Percentiles rank a stretch among this genome's conserved stretches.
Evolutionary conservation across 1,140 invertebrate species (phyloP).

Genomic region (Saccostrea echinata): DNA sequence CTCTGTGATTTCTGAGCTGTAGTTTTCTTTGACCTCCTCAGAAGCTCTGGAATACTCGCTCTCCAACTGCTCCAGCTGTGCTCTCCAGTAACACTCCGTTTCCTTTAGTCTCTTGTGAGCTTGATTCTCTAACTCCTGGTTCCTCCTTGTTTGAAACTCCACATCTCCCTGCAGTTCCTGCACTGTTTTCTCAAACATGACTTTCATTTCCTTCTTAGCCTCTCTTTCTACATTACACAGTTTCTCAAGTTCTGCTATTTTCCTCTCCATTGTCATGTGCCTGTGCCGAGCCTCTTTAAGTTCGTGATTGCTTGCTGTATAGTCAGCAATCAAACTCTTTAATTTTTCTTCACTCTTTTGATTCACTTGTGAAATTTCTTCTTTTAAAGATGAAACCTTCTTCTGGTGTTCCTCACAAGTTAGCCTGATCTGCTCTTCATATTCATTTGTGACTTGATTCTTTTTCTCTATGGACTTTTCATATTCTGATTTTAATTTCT

Average conservation of each 20-base stretch:
- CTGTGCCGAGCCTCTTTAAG: constrained; percentile 36
- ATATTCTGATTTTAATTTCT: constrained; percentile 36
- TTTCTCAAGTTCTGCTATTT: constrained; percentile 37
- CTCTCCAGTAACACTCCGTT: constrained; percentile 66
- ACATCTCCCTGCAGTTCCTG: constrained; percentile 49
- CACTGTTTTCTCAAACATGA: constrained; percentile 33
- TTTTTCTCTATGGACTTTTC: constrained; percentile 42
- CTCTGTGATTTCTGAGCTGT: constrained; percentile 58
- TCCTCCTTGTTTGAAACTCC: constrained; percentile 16
- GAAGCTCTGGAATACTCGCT: constrained; percentile 64
- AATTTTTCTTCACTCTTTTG: constrained; percentile 42
- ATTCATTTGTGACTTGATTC: constrained; percentile 15
- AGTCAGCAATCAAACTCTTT: constrained; percentile 35
- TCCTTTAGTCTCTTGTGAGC: constrained; percentile 48
- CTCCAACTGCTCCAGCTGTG: constrained; percentile 63
- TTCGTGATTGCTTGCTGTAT: constrained; percentile 31
- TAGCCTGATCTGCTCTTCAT: not conserved
- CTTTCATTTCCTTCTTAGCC: constrained; percentile 42
- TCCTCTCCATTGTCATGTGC: constrained; percentile 20
- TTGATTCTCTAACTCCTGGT: constrained; percentile 20
- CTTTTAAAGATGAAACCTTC: constrained; percentile 6
- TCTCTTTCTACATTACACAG: constrained; percentile 2
- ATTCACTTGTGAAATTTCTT: constrained; percentile 35
- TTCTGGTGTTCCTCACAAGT: constrained; percentile 10
- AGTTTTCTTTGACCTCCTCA: constrained; percentile 58